Evolutionary conservation across 2,888 invertebrate species (phyloP), one percentile per base, ranked within the genome.

Genomic region (Emmelina monodactyla): DNA sequence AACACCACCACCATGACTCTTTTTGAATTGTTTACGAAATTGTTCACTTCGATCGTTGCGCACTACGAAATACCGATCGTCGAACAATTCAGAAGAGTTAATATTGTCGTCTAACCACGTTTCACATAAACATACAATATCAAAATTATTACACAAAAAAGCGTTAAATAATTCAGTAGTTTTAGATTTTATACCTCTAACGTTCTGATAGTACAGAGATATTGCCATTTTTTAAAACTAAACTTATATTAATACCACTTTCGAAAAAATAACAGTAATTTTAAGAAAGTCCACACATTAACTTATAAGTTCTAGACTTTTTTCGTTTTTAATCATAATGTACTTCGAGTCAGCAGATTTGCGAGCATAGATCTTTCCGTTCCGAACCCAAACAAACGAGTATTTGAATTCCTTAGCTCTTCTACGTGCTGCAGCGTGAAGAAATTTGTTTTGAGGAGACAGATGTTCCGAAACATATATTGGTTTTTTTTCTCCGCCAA

Each of bases 141-240:
- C 30, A 30, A 30, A 30, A 30, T 30, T 30, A 30, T 14, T 30
- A 30, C 9, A 11, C 6, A 30, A 14, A 11, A 30, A 3, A 12
- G 30, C 9, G n/a, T n/a, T n/a, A n/a, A n/a, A n/a, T n/a, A n/a
- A n/a, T n/a, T n/a, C n/a, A n/a, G n/a, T n/a, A n/a, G n/a, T n/a
- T n/a, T n/a, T n/a, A n/a, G n/a, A n/a, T n/a, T n/a, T n/a, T n/a
- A n/a, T n/a, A n/a, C n/a, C n/a, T 3, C 30, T 11, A 9, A 30
- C 13, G 14, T 30, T 30, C 10, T 30, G 30, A 14, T 30, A 30
- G 10, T 30, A 30, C 9, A 30, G 6, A 12, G 30, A 30, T 9
- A 13, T 12, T 12, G 12, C 30, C 30, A 30, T 30, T n/a, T n/a
- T n/a, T n/a, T n/a, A n/a, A n/a, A n/a, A n/a, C n/a, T n/a, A n/a